A percentile compares a stretch with the other conserved stretches of the same genome.
These are phyloP conservation scores for Orchestia grillus DNA, from an alignment of 1,140 invertebrate species.

Conservation along the genomic window DNA sequence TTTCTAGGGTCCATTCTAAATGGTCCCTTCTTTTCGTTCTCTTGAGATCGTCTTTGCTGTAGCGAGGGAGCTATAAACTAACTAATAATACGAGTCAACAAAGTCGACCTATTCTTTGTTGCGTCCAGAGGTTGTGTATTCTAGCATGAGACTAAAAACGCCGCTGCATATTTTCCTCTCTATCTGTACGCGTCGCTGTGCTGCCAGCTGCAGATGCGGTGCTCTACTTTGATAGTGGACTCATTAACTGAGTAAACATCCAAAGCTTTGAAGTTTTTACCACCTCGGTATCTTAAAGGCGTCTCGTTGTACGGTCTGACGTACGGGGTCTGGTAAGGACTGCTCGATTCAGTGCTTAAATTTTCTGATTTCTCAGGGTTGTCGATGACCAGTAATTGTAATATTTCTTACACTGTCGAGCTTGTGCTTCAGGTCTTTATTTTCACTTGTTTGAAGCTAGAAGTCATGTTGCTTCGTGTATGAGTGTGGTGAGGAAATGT, in stretches of 20 bases:
- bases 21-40: too few relatives aligned
- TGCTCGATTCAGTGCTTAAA: neutral
- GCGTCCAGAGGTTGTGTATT: neutral
- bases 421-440: neutral
- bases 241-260: slow-evolving; percentile 4
- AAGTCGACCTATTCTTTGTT: neutral
- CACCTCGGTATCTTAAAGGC: neutral
- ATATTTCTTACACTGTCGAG: neutral
- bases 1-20: too few relatives aligned
- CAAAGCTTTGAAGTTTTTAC: neutral
- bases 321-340: neutral
- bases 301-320: neutral
- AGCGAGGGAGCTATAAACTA: too few relatives aligned
- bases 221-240: slow-evolving; percentile 14
- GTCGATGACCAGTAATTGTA: neutral
- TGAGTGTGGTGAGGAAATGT: neutral
- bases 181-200: neutral
- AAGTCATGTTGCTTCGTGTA: neutral
- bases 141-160: neutral
- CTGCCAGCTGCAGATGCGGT: neutral
- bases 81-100: too few relatives aligned
- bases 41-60: too few relatives aligned
- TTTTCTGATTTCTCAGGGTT: neutral
- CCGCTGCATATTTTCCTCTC: neutral
- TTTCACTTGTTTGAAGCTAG: neutral